Percentiles rank a stretch among this genome's conserved stretches.
phyloP scores from a whole-genome alignment of 2,888 invertebrate genomes.

The Polia nebulosa region DNA sequence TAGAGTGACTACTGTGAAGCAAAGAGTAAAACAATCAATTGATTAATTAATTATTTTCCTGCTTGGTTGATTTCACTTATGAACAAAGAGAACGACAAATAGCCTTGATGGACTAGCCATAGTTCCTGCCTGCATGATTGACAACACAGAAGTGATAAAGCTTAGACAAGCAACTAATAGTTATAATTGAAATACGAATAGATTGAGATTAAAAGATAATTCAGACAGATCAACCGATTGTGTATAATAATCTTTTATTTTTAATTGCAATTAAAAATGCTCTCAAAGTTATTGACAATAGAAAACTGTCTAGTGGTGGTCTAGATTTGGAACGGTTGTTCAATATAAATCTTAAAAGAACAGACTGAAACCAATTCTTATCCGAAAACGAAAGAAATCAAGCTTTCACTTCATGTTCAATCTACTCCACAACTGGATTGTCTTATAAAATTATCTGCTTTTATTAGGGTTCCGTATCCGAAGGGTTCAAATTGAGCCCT shows the following conservation, averaged over 20 bases:
- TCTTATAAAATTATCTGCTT: not conserved
- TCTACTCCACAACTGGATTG: not conserved
- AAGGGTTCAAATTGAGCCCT: too few species aligned
- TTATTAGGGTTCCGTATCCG: too few species aligned
- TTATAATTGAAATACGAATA: conserved; percentile 25
- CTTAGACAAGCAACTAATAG: not conserved
- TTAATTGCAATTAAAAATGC: conserved; percentile 6
- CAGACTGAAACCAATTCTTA: conserved; percentile 6
- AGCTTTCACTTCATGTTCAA: not conserved
- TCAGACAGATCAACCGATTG: not conserved
- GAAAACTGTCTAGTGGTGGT: conserved; percentile 2
- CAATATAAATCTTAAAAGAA: not conserved
- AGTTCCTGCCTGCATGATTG: conserved; percentile 34
- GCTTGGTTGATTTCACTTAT: not conserved
- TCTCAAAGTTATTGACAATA: not conserved
- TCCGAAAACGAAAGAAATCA: conserved; percentile 1
- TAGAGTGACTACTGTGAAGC: too few species aligned
- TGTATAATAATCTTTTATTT: not conserved
- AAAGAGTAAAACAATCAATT: too few species aligned
- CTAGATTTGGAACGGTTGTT: not conserved
- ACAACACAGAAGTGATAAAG: conserved; percentile 30
- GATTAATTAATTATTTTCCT: too few species aligned
- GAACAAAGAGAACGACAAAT: not conserved
- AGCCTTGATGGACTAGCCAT: conserved; percentile 7
- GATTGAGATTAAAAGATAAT: conserved; percentile 11